A percentile compares a stretch with the other conserved stretches of the same genome.
These are phyloP conservation scores for Luscinia megarhynchos DNA, from an alignment of 2,797 vertebrate species.

Conservation along the genomic window DNA sequence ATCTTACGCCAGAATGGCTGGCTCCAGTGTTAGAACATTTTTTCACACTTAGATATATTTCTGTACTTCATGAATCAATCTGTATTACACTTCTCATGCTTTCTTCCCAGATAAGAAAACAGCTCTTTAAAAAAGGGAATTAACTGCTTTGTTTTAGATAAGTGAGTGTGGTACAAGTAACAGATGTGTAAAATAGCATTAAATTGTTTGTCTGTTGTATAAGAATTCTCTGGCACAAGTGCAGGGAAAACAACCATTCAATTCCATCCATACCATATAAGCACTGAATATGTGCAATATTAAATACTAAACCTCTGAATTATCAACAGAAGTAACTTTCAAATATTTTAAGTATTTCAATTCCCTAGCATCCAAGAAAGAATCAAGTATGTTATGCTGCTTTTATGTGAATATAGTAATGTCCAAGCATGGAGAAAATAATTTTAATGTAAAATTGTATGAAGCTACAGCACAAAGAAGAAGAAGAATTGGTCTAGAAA, in stretches of 20 bases:
- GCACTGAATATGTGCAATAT: background rate
- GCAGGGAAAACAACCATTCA: background rate
- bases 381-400: background rate
- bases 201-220: background rate
- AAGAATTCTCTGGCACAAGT: background rate
- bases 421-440: background rate
- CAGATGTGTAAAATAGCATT: background rate
- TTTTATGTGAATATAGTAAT: background rate
- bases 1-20: background rate
- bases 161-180: background rate
- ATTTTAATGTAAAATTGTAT: background rate
- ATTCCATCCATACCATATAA: background rate
- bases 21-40: background rate
- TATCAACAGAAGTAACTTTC: background rate
- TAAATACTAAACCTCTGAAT: background rate
- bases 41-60: background rate
- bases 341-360: background rate
- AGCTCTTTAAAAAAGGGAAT: background rate
- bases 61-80: background rate
- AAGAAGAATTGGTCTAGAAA: background rate
- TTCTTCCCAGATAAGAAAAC: background rate
- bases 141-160: background rate
- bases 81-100: background rate
- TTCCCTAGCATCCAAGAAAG: background rate
- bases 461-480: background rate